Evolutionary conservation across 1,140 invertebrate species (phyloP), one percentile per base, ranked within the genome.

Genomic region (Atta colombica): DNA sequence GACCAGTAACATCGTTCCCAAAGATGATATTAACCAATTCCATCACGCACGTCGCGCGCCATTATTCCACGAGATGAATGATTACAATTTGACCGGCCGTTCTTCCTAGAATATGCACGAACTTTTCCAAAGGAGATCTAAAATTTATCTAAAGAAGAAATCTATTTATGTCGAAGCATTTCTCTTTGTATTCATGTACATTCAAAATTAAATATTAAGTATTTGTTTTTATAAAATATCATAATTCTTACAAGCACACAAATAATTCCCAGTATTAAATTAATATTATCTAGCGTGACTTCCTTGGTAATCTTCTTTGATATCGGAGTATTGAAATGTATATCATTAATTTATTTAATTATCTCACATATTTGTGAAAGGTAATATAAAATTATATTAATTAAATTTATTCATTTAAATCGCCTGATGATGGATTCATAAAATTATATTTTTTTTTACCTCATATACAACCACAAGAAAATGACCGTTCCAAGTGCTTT

Each of bases 21-120:
- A 85, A 71, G 45, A 87, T 58, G 66, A 77, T 49, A 53, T 77
- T 78, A 78, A 78, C 74, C 82, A 85, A 85, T 78, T 51, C 82
- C 82, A 85, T 85, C 74, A 78, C 82, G 82, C 82, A 85, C 60
- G 72, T 85, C 82, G 58, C 60, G 58, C 74, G 31, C 63, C 51
- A 85, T 85, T 78, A 85, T 66, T 78, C 12, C 63, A 66, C 60
- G 63, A 77, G 75, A 85, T 66, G 82, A 78, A 49, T 85, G 63
- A 77, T 85, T 85, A 85, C 49, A 77, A 61, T 25, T 61, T 12
- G 14, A 28, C 53, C 39, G 10, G n/a, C 25, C 7, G 25, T 16
- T 74, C 39, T 84, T 84, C 69, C 66, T 25, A 39, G 68, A 75
- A 49, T 35, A 77, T 51, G 49, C 69, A 61, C 69, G 55, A 84